Base-by-base conservation (phyloP, 2,797 vertebrate species). In the Eidolon dupreanum region DNA sequence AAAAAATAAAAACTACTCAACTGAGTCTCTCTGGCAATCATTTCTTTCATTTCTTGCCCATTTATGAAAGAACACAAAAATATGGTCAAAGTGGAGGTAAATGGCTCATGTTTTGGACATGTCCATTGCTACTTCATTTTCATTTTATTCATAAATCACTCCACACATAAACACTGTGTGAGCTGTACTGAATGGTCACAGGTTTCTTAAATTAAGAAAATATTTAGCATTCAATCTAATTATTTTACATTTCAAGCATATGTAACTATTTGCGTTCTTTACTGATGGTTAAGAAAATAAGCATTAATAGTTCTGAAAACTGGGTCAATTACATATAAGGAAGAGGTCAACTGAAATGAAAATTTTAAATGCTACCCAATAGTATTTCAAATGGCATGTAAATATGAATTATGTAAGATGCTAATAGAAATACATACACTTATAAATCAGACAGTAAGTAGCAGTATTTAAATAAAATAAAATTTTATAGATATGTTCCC, bases 121-220 rank as follows among this genome's bases (percentile, higher is more conserved):
- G 12, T 33, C 43, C 31, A 41, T 81, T 57, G 59, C 15, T 53
- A 74, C 55, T 94, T 87, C 13, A 73, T 68, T 92, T 95, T 94
- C 16, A 83, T 88, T 94, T 61, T 65, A 77, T 55, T 92, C n/a
- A 82, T 88, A 82, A 94, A 78, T 89, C 38, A 71, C 65, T 97
- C 88, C 74, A 88, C 46, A 94, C 49, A 66, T 22, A 68, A 85
- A 66, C 41, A 92, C 6, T 65, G 13, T 78, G 19, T 68, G 51
- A 51, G 49, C 36, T 65, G 38, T 79, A 61, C 57, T 41, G 38
- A 92, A 71, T 83, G 53, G 33, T 16, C 31, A 66, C 46, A 82
- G 28, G 46, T 88, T 87, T 84, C 65, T 93, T 66, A 91, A 95
- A 65, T 28, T 79, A 84, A 88, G 63, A 97, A 96, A 93, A 88